Evolutionary conservation across 2,113 vertebrate species (phyloP).

Genomic region (Euleptes europaea): DNA sequence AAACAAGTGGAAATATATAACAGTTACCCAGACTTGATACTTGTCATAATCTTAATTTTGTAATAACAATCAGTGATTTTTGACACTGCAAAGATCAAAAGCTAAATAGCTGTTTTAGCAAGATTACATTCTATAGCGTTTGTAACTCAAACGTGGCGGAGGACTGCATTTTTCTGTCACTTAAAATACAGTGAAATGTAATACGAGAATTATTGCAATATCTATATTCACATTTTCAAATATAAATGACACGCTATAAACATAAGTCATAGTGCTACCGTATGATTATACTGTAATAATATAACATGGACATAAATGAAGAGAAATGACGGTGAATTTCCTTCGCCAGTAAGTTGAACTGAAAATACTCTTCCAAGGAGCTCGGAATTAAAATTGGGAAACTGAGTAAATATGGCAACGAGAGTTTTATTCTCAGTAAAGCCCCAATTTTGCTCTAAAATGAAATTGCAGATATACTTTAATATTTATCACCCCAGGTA

Average conservation of each 20-base stretch:
- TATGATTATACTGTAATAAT: slow-evolving; percentile 78
- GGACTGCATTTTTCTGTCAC: slow-evolving; percentile 66
- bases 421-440: slow-evolving; percentile 66
- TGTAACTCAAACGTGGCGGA: slow-evolving; percentile 61
- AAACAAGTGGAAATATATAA: slow-evolving; percentile 59
- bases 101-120: slow-evolving; percentile 58
- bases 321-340: slow-evolving; percentile 69
- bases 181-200: slow-evolving; percentile 65
- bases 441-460: slow-evolving; percentile 67
- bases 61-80: slow-evolving; percentile 60
- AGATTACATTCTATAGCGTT: slow-evolving; percentile 63
- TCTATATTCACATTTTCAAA: slow-evolving; percentile 72
- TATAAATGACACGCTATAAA: slow-evolving; percentile 71
- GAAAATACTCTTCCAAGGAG: slow-evolving; percentile 55
- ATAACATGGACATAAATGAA: slow-evolving; percentile 72
- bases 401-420: slow-evolving; percentile 72
- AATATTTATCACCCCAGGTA: slow-evolving; percentile 70
- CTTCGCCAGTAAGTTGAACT: slow-evolving; percentile 44
- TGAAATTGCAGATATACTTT: slow-evolving; percentile 63
- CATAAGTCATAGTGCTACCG: slow-evolving; percentile 68
- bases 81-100: slow-evolving; percentile 59
- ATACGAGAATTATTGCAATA: slow-evolving; percentile 71
- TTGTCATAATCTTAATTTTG: slow-evolving; percentile 60
- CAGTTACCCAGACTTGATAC: slow-evolving; percentile 35
- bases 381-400: slow-evolving; percentile 72